Conservation (phyloP, 1,140 invertebrate species). For the Steinernema feltiae region DNA sequence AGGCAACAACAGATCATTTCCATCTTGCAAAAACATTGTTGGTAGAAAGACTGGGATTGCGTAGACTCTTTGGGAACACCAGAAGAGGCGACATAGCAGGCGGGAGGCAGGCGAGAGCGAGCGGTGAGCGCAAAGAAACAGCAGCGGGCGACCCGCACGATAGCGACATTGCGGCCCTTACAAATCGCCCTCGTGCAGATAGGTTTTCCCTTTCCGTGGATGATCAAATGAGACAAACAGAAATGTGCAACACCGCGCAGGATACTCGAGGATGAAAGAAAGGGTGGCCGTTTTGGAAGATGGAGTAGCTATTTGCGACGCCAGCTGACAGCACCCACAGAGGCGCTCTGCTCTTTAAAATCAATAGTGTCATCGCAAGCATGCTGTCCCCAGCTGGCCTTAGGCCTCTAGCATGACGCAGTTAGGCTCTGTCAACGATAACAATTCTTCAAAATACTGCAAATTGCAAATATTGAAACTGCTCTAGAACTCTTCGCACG, state of each 20-base stretch:
- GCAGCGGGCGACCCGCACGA: not conserved
- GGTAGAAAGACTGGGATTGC: not conserved
- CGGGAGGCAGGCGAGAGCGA: not conserved
- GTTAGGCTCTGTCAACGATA: not conserved
- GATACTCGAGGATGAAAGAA: not conserved
- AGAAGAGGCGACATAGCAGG: not conserved
- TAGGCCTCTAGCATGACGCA: not conserved
- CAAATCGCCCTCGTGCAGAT: not conserved
- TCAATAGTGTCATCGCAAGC: constrained; percentile 11
- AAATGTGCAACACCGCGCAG: not conserved
- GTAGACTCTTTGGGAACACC: not conserved
- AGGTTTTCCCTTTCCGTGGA: not conserved
- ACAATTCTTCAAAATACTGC: not conserved
- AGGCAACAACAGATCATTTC: not conserved
- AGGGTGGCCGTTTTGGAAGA: constrained; percentile 5
- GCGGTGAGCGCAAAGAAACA: not conserved
- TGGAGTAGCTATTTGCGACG: not conserved
- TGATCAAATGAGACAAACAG: not conserved
- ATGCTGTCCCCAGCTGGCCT: constrained; percentile 6
- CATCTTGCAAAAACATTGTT: not conserved
- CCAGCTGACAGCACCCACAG: not conserved
- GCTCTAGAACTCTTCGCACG: too few relatives aligned
- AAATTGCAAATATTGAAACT: too few relatives aligned
- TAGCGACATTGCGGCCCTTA: not conserved
- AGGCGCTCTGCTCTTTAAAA: constrained; percentile 7